Evolutionary conservation across 2,113 vertebrate genomes (phyloP).

Genomic region (Corythornis vintsioides): DNA sequence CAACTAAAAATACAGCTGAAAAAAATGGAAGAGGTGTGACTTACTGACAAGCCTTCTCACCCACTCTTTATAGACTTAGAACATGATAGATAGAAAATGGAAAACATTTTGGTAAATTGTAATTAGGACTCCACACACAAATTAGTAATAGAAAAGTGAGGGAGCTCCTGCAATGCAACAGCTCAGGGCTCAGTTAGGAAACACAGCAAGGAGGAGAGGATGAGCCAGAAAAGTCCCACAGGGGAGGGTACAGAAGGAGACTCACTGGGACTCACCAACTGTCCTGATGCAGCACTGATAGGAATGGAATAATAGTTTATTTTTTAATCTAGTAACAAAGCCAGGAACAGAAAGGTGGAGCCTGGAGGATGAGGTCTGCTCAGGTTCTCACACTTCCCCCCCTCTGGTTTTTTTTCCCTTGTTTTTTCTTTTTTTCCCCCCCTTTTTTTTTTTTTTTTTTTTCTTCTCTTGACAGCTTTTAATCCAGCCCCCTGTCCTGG

Average conservation of each 20-base stretch:
- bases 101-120: constrained; percentile 66
- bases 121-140: constrained; percentile 59
- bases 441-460: neutral
- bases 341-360: neutral
- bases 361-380: neutral
- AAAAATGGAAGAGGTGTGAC: constrained; percentile 70
- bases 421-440: neutral
- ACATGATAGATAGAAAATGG: constrained; percentile 63
- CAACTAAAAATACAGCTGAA: constrained; percentile 59
- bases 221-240: neutral
- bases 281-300: neutral
- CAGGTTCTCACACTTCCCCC: neutral
- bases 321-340: neutral
- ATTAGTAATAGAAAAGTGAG: constrained; percentile 10
- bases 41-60: constrained; percentile 71
- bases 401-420: neutral
- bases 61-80: constrained; percentile 63
- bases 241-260: neutral
- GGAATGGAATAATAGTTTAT: neutral
- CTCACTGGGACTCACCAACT: fast-evolving
- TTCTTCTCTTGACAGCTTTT: neutral
- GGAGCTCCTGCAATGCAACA: constrained; percentile 15
- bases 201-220: neutral
- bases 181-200: neutral
- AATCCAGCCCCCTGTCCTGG: neutral